A percentile compares a stretch with the other conserved stretches of the same genome.
These are phyloP conservation scores for Mormyrops attenuatus DNA, from an alignment of 2,797 vertebrate species.

Conservation along the genomic window DNA sequence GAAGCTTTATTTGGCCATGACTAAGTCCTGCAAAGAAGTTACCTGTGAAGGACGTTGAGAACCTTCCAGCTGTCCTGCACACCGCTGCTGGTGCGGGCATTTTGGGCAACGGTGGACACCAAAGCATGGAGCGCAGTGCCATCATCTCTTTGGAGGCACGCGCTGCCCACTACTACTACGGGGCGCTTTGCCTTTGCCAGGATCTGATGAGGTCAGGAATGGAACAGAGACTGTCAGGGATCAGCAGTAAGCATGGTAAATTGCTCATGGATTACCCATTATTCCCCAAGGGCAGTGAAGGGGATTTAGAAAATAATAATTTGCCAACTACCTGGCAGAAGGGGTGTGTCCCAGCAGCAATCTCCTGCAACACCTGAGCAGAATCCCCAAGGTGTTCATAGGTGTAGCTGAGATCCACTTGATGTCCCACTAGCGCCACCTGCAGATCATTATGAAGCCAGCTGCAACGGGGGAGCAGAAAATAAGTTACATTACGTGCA, in stretches of 20 bases:
- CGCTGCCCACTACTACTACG: constrained; percentile 84
- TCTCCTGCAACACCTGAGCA: constrained; percentile 73
- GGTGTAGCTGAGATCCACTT: constrained; percentile 80
- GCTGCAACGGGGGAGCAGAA: constrained; percentile 54
- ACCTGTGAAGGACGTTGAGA: constrained; percentile 82
- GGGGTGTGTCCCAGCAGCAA: constrained; percentile 78
- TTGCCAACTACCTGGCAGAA: constrained; percentile 77
- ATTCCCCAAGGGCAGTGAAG: neutral
- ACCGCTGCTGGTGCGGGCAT: constrained; percentile 70
- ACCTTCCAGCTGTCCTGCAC: constrained; percentile 84
- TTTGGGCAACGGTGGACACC: constrained; percentile 80
- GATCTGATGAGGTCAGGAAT: constrained; percentile 53
- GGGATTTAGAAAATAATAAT: neutral
- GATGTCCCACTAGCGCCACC: constrained; percentile 80
- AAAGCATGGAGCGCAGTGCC: constrained; percentile 77
- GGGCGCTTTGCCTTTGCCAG: constrained; percentile 77
- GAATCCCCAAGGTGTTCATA: constrained; percentile 91
- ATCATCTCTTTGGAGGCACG: constrained; percentile 81
- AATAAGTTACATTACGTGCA: neutral
- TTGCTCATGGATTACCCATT: neutral
- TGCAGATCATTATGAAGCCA: constrained; percentile 96
- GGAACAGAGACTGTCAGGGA: neutral
- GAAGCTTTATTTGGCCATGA: neutral
- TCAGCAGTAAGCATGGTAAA: neutral
- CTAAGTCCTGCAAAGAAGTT: neutral